Evolutionary conservation across 2,113 vertebrate species (phyloP), one percentile per base, ranked within the genome.

Genomic region (Podarcis muralis): DNA sequence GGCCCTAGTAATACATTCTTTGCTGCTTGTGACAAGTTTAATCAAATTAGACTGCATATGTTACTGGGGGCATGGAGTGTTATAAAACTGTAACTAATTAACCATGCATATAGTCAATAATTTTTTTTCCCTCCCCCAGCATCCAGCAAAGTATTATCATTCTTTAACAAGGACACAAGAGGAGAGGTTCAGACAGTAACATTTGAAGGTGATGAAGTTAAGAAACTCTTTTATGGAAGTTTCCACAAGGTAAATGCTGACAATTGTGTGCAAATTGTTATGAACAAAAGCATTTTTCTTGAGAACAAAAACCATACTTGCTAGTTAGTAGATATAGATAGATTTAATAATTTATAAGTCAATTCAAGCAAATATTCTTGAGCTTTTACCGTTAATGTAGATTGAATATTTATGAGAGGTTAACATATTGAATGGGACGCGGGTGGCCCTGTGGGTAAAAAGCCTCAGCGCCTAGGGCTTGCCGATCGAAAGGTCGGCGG

Each of bases 191-290:
- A 99, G 95, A 98, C 96, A 2, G 96, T 98, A 85, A 97, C 97
- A 15, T 99, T 99, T 93, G 98, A 99, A 95, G 96, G 92, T 32
- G 96, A 97, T 16, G 97, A 96, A 69, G 93, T 99, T 77, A 98
- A 98, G 97, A 97, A 96, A 92, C 97, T 99, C 82, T 99, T 99
- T 96, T 98, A 99, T 87, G 99, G 99, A 91, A 99, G 98, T 94
- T 99, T 99, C 96, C 99, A 99, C 95, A 99, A 99, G 98, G 99
- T 99, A 98, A 98, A 92, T 71, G 37, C 32, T 27, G 87, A 40
- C 91, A 86, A 80, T 88, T 84, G 85, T 27, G 5, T 84, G 37
- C 48, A 48, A 87, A 27, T 92, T 93, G n/a, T 86, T 93, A 93
- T 93, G 76, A 85, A 37, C 11, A 79, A 30, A 78, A 74, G 88